Evolutionary conservation across 1,140 invertebrate species (phyloP).

Genomic region (Ladona fulva): DNA sequence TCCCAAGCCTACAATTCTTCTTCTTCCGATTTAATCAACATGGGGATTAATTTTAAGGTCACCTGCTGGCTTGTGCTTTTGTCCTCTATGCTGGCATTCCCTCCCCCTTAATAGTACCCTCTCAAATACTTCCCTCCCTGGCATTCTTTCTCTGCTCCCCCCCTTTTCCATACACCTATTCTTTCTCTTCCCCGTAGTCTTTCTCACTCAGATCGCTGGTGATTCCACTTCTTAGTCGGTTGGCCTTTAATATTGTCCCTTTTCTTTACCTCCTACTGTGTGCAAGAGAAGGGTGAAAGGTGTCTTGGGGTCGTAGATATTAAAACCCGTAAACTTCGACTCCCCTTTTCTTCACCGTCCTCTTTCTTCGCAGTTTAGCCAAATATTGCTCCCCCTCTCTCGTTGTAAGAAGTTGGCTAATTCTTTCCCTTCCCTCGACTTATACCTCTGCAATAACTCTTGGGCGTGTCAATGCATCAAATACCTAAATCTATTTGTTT

Average conservation of each 20-base stretch:
- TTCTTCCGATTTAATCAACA: constrained; percentile 8
- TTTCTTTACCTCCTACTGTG: constrained; percentile 11
- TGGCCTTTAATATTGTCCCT: neutral
- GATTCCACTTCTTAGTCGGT: neutral
- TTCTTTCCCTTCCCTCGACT: no score
- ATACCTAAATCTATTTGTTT: no score
- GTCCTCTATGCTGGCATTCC: no score
- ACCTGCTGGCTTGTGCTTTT: neutral
- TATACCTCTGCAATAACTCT: no score
- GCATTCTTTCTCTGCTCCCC: neutral
- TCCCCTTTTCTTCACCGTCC: neutral
- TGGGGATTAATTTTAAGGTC: neutral
- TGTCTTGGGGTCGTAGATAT: neutral
- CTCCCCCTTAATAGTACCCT: neutral
- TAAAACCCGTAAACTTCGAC: neutral
- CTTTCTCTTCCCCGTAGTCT: neutral
- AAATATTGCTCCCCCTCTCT: no score
- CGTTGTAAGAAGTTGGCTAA: no score
- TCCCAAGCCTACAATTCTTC: neutral
- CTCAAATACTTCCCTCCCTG: neutral
- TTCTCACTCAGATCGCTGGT: neutral
- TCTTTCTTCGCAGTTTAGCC: neutral
- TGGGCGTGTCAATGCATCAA: no score
- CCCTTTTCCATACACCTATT: neutral
- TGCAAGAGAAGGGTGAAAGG: neutral